Base-by-base conservation (phyloP, 2,113 vertebrate species). In the Cyprinodon variegatus region DNA sequence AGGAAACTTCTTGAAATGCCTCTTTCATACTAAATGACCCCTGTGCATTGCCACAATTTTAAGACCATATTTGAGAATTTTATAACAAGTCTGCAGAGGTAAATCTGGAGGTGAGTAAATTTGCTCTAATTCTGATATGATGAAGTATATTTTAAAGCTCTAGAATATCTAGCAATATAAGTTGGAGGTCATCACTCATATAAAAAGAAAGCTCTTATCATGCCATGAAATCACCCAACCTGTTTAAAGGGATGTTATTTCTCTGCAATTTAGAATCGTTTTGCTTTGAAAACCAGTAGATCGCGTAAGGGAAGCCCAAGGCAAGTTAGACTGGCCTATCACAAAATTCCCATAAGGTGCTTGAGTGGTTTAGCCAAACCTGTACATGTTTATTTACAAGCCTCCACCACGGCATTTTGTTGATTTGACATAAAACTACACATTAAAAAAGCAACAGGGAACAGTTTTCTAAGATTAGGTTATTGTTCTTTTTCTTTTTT, bases 121-220 rank as follows among this genome's bases (percentile, higher is more conserved):
- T 43, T 39, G 20, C 50, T 22, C 39, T 68, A 64, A 83, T 78
- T 87, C 79, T 43, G 61, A 83, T 46, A 83, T 63, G 41, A 71
- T 60, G 61, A 60, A 61, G 46, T 74, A 45, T 3, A 4, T 73
- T 74, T 66, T 85, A 43, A 20, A 79, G 87, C 82, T 65, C 77
- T 50, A 22, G 61, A 53, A 61, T 70, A 61, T 61, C 68, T 67
- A 81, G 72, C 64, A 59, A 79, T 62, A 76, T 72, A 65, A 77
- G 59, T 74, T 67, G 65, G 65, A 83, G 75, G 83, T 76, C 45
- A 71, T 57, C 46, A 39, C 50, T 66, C 74, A 61, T 74, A 70
- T 69, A 61, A 71, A 72, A 15, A 43, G 39, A 82, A 82, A 81
- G 78, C 70, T 22, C 64, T 20, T 8, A n/a, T 57, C 17, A 57